These are phyloP conservation scores for Lutraria lutraria DNA, from an alignment of 2,888 invertebrate species.

Conservation along the genomic window DNA sequence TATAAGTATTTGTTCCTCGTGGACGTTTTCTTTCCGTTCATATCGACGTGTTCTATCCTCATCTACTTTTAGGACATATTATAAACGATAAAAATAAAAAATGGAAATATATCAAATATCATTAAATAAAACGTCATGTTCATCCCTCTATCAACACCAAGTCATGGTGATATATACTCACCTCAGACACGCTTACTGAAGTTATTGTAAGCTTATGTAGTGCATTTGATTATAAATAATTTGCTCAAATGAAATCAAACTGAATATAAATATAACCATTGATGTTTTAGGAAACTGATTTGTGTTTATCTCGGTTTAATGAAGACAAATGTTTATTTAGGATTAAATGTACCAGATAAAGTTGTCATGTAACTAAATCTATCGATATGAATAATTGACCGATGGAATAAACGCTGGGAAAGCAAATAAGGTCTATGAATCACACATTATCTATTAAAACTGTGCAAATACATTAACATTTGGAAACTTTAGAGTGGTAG, in stretches of 20 bases:
- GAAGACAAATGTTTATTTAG: conserved; percentile 21
- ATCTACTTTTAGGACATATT: too few relatives aligned
- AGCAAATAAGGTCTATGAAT: background rate
- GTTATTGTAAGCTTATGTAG: background rate
- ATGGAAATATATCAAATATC: too few relatives aligned
- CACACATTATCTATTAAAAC: background rate
- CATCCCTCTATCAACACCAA: background rate
- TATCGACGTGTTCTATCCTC: too few relatives aligned
- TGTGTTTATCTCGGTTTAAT: conserved; percentile 24
- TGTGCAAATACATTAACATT: background rate
- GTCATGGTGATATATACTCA: background rate
- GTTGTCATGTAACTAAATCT: background rate
- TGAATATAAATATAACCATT: background rate
- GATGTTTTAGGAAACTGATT: background rate
- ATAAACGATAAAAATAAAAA: too few relatives aligned
- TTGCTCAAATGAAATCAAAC: background rate
- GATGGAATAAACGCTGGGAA: background rate
- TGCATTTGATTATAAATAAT: background rate
- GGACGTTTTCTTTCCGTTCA: too few relatives aligned
- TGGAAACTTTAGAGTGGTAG: background rate
- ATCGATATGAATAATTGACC: conserved; percentile 12
- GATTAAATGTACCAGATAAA: conserved; percentile 4
- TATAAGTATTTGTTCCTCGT: too few relatives aligned
- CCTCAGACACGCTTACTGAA: background rate
- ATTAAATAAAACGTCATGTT: background rate